Conservation (phyloP, 2,888 invertebrate genomes). For the Augochlorella aurata region DNA sequence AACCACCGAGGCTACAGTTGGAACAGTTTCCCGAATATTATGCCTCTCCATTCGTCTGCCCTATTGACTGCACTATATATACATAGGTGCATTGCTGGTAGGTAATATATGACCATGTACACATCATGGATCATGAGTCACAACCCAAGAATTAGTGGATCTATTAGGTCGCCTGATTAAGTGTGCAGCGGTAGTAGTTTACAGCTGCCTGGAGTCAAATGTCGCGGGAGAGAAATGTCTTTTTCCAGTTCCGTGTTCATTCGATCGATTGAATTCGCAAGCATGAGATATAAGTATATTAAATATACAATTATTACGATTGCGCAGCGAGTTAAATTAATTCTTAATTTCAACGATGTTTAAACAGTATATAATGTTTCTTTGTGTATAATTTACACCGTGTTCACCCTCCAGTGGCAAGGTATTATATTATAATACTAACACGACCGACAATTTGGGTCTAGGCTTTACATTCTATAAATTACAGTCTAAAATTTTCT, state of each 20-base stretch:
- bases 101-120: background rate
- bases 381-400: no score
- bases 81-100: background rate
- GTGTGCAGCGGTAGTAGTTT: background rate
- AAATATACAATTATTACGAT: no score
- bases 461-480: no score
- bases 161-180: constrained; percentile 16
- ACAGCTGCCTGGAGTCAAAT: background rate
- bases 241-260: background rate
- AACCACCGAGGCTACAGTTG: background rate
- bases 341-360: no score
- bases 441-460: no score
- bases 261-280: no score
- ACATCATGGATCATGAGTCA: constrained; percentile 19
- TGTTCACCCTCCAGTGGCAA: no score
- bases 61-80: constrained; percentile 2
- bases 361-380: no score
- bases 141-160: constrained; percentile 8
- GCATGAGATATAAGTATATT: no score
- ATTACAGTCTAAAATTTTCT: no score
- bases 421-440: no score
- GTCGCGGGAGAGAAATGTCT: background rate
- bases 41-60: background rate
- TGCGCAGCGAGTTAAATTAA: no score
- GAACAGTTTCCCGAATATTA: background rate